Percentiles rank a stretch among this genome's conserved stretches.
These are phyloP conservation scores for Leptinotarsa lineolata DNA, from an alignment of 1,140 invertebrate species.

Conservation along the genomic window DNA sequence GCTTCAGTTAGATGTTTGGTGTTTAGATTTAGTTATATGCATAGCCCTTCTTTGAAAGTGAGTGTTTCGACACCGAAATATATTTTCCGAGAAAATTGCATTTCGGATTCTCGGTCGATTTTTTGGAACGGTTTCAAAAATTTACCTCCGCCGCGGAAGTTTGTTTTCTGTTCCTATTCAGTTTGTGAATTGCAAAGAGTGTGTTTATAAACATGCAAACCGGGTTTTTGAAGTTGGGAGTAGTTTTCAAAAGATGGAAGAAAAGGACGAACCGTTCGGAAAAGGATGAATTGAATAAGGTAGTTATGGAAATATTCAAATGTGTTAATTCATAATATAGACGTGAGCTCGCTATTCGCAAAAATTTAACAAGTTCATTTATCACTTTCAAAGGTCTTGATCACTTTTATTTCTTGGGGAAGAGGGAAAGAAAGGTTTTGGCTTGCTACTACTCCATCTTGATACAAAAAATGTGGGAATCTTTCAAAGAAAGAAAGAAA, in stretches of 20 bases:
- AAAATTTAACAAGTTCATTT: too few species aligned
- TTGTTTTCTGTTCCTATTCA: neutral
- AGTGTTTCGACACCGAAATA: neutral
- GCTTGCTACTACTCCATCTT: too few species aligned
- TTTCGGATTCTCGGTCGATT: too few species aligned
- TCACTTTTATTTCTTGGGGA: too few species aligned
- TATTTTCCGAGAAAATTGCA: neutral
- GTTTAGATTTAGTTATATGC: conserved; percentile 32
- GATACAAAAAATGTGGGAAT: too few species aligned
- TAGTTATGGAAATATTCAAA: neutral
- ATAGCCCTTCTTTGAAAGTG: neutral
- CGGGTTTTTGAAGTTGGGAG: neutral
- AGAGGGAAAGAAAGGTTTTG: too few species aligned
- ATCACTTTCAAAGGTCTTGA: too few species aligned
- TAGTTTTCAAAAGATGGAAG: conserved; percentile 10
- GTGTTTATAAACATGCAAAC: conserved; percentile 11
- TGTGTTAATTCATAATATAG: too few species aligned
- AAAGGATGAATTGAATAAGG: neutral
- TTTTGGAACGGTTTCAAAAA: conserved; percentile 8
- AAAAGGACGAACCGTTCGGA: neutral
- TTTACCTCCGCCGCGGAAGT: neutral
- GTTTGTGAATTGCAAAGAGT: neutral
- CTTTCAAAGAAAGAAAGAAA: too few species aligned
- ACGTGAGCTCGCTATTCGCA: too few species aligned
- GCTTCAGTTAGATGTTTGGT: conserved; percentile 41